Conservation (phyloP, 2,888 invertebrate species). For the Lasioglossum zephyrum region DNA sequence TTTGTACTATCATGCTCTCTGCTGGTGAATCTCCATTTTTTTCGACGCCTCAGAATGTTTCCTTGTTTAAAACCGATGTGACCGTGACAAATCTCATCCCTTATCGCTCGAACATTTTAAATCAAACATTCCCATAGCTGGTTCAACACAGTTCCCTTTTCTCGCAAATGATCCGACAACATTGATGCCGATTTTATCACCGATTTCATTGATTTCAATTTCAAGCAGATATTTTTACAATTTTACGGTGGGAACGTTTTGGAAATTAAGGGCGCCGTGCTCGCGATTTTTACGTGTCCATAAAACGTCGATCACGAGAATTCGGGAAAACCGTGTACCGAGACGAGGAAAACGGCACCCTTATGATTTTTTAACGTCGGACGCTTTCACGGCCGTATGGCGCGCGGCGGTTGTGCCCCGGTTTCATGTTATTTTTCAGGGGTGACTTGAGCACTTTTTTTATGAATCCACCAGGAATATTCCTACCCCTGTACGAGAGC, state of each 20-base stretch:
- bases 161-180: too few relatives aligned
- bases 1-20: slow-evolving; percentile 55
- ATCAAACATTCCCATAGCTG: neutral
- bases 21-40: slow-evolving; percentile 35
- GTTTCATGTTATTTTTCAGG: slow-evolving; percentile 77
- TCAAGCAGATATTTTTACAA: neutral
- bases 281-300: neutral
- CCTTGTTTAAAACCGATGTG: neutral
- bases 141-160: neutral
- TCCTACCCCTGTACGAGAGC: slow-evolving; percentile 15
- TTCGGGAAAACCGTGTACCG: slow-evolving; percentile 22
- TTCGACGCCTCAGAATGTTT: neutral
- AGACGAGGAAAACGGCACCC: slow-evolving; percentile 69
- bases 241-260: neutral
- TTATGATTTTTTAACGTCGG: slow-evolving; percentile 78
- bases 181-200: too few relatives aligned
- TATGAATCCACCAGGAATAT: slow-evolving; percentile 74
- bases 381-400: slow-evolving; percentile 76
- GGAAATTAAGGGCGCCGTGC: neutral
- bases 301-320: slow-evolving; percentile 7
- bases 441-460: slow-evolving; percentile 74
- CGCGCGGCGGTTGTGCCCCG: slow-evolving; percentile 52
- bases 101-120: neutral
- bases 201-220: neutral
- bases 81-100: neutral